phyloP scores from a whole-genome alignment of 2,797 vertebrate genomes.

The Acestrorhynchus altus region DNA sequence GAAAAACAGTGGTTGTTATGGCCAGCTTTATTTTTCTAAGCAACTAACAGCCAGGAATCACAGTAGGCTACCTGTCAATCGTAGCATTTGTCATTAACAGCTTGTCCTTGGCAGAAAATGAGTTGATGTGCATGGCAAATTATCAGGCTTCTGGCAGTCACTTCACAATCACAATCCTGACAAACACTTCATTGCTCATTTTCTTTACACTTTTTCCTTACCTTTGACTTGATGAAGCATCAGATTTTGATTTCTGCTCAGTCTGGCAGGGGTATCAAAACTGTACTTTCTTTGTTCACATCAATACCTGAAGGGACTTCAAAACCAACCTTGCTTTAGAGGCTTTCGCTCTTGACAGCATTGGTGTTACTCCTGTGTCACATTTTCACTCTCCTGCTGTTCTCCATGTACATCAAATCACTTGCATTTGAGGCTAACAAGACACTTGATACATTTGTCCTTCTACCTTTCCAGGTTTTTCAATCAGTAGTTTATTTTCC shows the following conservation, averaged over 20 bases:
- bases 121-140: not conserved
- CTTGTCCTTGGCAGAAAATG: not conserved
- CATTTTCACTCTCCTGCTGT: not conserved
- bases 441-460: not conserved
- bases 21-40: not conserved
- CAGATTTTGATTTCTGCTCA: not conserved
- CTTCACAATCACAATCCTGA: not conserved
- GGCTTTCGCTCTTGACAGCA: not conserved
- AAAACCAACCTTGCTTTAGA: not conserved
- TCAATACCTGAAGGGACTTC: not conserved
- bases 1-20: not conserved
- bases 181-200: not conserved
- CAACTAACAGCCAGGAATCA: not conserved
- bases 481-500: not conserved
- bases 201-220: not conserved
- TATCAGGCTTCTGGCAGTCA: not conserved
- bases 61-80: not conserved
- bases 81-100: not conserved
- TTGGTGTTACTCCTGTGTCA: not conserved
- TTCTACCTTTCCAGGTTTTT: not conserved
- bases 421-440: not conserved
- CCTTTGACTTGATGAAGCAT: not conserved
- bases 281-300: not conserved
- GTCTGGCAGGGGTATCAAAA: not conserved
- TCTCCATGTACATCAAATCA: not conserved